Evolutionary conservation across 2,888 invertebrate genomes (phyloP).

Genomic region (Cryptophagus acutangulus): DNA sequence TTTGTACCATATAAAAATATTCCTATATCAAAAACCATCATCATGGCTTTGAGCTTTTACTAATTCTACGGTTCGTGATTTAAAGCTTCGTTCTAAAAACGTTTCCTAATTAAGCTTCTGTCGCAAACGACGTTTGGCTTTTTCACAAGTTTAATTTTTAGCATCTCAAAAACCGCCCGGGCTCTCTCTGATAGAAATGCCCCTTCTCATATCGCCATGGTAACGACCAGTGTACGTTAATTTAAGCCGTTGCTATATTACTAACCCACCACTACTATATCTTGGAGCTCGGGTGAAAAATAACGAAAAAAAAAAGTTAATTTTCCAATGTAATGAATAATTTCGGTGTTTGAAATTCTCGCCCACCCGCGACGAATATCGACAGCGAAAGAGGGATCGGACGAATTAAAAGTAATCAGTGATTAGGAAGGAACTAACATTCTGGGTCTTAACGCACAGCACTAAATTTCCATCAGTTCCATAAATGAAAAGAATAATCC

Average conservation of each 20-base stretch:
- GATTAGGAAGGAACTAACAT: too few relatives aligned
- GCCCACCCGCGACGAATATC: too few relatives aligned
- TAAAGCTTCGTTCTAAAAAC: slow-evolving; percentile 46
- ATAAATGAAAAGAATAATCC: too few relatives aligned
- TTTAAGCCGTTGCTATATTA: slow-evolving; percentile 34
- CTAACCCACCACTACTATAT: too few relatives aligned
- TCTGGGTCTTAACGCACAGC: too few relatives aligned
- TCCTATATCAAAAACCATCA: too few relatives aligned
- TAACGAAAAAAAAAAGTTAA: too few relatives aligned
- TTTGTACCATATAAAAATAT: too few relatives aligned
- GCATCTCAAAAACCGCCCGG: slow-evolving; percentile 39
- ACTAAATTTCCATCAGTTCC: too few relatives aligned
- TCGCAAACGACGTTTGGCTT: slow-evolving; percentile 50
- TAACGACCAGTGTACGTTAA: slow-evolving; percentile 32
- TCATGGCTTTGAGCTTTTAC: too few relatives aligned
- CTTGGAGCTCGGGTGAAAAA: slow-evolving; percentile 28
- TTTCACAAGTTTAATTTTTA: slow-evolving; percentile 49
- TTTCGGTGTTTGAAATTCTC: slow-evolving; percentile 36
- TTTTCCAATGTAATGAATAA: slow-evolving; percentile 46
- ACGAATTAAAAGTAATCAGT: too few relatives aligned
- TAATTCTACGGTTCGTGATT: slow-evolving; percentile 46
- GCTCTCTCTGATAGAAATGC: slow-evolving; percentile 30
- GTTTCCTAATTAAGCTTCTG: slow-evolving; percentile 52
- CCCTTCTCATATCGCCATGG: slow-evolving; percentile 35
- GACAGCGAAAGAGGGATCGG: too few relatives aligned